phyloP scores from a whole-genome alignment of 2,797 vertebrate genomes.

The Pangasius larnaudii region DNA sequence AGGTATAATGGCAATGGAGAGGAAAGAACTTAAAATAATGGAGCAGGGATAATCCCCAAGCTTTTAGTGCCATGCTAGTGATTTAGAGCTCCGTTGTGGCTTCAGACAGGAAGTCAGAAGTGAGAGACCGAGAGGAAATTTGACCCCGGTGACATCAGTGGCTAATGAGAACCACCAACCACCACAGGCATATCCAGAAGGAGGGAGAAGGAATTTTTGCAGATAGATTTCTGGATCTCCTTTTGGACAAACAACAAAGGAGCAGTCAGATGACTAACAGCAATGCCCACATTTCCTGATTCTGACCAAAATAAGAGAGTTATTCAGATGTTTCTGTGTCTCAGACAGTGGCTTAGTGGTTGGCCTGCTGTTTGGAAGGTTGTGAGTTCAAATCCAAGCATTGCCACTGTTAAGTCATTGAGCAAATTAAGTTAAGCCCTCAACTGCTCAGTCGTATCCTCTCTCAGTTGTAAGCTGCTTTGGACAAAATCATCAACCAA shows the following conservation, averaged over 20 bases:
- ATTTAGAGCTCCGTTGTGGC: constrained; percentile 41
- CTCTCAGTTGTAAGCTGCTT: neutral
- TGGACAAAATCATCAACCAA: neutral
- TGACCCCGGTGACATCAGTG: constrained; percentile 51
- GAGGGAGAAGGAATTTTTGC: neutral
- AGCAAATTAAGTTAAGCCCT: neutral
- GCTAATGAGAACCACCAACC: constrained; percentile 41
- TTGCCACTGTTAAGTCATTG: neutral
- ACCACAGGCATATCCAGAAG: constrained; percentile 9
- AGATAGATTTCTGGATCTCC: constrained; percentile 3
- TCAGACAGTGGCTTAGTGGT: neutral
- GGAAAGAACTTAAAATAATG: constrained; percentile 39
- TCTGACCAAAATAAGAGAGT: neutral
- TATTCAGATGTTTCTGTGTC: constrained; percentile 15
- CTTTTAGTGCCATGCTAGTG: constrained; percentile 32
- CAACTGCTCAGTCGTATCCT: neutral
- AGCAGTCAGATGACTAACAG: neutral
- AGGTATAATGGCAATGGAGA: constrained; percentile 24
- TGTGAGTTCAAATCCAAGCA: neutral
- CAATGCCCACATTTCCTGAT: neutral
- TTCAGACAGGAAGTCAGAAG: constrained; percentile 34
- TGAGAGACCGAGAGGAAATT: constrained; percentile 54
- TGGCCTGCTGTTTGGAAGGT: neutral
- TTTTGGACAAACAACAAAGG: constrained; percentile 4
- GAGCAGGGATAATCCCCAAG: constrained; percentile 36